Evolutionary conservation across 2,113 vertebrate species (phyloP).

Genomic region (Uropsilus gracilis): DNA sequence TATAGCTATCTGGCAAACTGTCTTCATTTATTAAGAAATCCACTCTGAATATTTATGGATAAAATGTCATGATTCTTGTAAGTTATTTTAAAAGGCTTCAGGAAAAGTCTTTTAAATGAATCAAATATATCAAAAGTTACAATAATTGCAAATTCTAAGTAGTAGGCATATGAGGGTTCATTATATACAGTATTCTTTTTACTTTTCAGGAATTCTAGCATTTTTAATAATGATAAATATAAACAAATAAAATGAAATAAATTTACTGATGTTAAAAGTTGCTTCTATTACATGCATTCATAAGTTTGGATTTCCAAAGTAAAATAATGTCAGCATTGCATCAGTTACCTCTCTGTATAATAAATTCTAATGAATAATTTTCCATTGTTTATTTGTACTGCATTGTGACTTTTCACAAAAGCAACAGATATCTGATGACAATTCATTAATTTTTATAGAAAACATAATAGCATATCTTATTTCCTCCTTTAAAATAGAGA

Average conservation of each 20-base stretch:
- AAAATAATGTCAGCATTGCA: background rate
- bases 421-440: background rate
- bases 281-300: background rate
- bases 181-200: background rate
- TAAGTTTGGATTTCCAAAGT: conserved; percentile 19
- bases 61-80: background rate
- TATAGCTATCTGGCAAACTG: background rate
- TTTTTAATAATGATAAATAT: background rate
- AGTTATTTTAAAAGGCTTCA: background rate
- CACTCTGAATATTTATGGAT: background rate
- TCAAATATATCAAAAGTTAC: background rate
- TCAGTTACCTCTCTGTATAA: background rate
- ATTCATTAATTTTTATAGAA: background rate
- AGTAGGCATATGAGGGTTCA: background rate
- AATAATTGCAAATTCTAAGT: conserved; percentile 10
- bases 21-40: background rate
- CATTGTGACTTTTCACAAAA: conserved; percentile 2
- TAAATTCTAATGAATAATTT: background rate
- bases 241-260: background rate
- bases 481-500: background rate
- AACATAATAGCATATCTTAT: background rate
- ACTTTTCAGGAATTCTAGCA: background rate
- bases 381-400: background rate
- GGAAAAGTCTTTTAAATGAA: conserved; percentile 13
- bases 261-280: background rate